A percentile compares a stretch with the other conserved stretches of the same genome.
Evolutionary conservation across 2,888 invertebrate species (phyloP).

Genomic region (Ypsolopha sequella): DNA sequence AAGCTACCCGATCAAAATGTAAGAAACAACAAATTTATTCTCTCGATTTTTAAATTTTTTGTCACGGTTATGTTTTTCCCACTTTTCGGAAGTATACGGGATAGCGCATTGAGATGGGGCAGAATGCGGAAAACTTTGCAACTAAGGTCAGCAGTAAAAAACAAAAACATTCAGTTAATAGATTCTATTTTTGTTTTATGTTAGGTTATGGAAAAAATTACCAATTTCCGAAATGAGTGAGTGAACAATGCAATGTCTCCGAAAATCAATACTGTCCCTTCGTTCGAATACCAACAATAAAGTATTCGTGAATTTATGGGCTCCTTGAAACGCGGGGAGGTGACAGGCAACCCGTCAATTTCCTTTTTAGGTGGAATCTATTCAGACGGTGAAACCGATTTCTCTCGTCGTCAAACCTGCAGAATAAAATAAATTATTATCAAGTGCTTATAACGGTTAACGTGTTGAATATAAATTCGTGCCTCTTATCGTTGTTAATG

Average conservation of each 20-base stretch:
- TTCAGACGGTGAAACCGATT: constrained; percentile 54
- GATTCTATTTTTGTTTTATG: too few species aligned
- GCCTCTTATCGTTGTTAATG: not conserved
- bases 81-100: too few species aligned
- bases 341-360: constrained; percentile 60
- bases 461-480: constrained; percentile 47
- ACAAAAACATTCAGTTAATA: too few species aligned
- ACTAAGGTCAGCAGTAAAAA: too few species aligned
- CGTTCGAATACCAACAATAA: constrained; percentile 34
- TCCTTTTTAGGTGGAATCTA: constrained; percentile 56
- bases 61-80: too few species aligned
- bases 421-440: constrained; percentile 41
- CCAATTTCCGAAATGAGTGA: not conserved
- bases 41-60: too few species aligned
- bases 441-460: constrained; percentile 35
- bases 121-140: too few species aligned
- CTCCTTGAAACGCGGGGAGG: constrained; percentile 35
- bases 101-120: too few species aligned
- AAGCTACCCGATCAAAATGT: too few species aligned
- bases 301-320: constrained; percentile 49
- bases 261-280: constrained; percentile 16
- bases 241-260: not conserved
- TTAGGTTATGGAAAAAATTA: too few species aligned
- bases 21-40: too few species aligned
- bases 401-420: constrained; percentile 32